Percentiles rank a stretch among this genome's conserved stretches.
phyloP scores from a whole-genome alignment of 2,113 vertebrate genomes.

The Empidonax traillii region DNA sequence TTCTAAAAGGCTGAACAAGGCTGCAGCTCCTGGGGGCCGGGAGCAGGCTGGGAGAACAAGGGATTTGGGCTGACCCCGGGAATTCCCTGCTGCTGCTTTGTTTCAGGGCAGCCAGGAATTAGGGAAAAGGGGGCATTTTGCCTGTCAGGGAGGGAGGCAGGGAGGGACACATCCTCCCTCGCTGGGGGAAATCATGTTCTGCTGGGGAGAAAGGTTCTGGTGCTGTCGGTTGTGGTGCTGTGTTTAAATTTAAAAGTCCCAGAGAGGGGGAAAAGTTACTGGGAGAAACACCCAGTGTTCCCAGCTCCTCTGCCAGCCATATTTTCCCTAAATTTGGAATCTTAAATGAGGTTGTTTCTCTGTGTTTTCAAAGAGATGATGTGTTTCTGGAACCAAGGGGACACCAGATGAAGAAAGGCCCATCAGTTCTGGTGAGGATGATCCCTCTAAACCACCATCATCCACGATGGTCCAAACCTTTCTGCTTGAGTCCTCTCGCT shows the following conservation, averaged over 20 bases:
- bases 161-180: not conserved
- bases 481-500: not conserved
- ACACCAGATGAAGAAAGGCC: not conserved
- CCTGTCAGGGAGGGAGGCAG: not conserved
- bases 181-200: not conserved
- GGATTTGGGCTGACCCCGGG: not conserved
- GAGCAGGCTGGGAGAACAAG: not conserved
- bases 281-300: not conserved
- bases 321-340: not conserved
- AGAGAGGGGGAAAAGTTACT: not conserved
- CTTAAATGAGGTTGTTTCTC: not conserved
- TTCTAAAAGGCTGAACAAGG: constrained; percentile 20
- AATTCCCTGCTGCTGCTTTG: constrained; percentile 1
- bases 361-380: not conserved
- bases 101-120: not conserved
- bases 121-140: not conserved
- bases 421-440: rapidly evolving
- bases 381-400: rapidly evolving
- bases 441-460: not conserved
- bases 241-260: not conserved
- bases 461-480: not conserved
- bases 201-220: not conserved
- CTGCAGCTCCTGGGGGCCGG: not conserved
- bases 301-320: not conserved
- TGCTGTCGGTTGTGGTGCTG: rapidly evolving